Conservation (phyloP, 2,113 vertebrate genomes). For the Hippopotamus amphibius region DNA sequence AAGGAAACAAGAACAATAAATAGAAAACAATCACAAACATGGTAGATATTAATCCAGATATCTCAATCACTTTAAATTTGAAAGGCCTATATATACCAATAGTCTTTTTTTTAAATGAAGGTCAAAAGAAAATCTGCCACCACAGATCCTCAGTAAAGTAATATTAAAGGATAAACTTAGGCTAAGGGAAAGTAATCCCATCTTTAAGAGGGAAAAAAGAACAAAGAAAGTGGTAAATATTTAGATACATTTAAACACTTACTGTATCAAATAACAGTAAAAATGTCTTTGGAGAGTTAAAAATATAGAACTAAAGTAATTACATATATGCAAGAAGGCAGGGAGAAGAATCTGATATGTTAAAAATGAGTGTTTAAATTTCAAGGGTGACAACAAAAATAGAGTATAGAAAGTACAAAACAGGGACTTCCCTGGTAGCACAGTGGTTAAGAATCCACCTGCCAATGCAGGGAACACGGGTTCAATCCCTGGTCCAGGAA, state of each 20-base stretch:
- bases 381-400: neutral
- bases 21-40: neutral
- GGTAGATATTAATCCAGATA: neutral
- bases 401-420: neutral
- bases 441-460: too few species aligned
- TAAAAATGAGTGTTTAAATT: neutral
- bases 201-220: neutral
- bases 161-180: neutral
- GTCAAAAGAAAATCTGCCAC: slow-evolving; percentile 8
- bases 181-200: neutral
- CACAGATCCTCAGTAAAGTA: neutral
- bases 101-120: neutral
- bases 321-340: neutral
- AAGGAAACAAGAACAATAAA: neutral
- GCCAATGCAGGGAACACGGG: too few species aligned
- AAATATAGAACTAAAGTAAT: slow-evolving; percentile 12
- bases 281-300: neutral
- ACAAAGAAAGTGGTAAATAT: neutral
- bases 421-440: neutral
- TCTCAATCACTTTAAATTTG: neutral
- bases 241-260: neutral
- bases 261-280: neutral
- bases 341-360: neutral
- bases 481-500: too few species aligned
- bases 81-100: neutral